Evolutionary conservation across 2,797 vertebrate species (phyloP).

Genomic region (Ciconia nigra): DNA sequence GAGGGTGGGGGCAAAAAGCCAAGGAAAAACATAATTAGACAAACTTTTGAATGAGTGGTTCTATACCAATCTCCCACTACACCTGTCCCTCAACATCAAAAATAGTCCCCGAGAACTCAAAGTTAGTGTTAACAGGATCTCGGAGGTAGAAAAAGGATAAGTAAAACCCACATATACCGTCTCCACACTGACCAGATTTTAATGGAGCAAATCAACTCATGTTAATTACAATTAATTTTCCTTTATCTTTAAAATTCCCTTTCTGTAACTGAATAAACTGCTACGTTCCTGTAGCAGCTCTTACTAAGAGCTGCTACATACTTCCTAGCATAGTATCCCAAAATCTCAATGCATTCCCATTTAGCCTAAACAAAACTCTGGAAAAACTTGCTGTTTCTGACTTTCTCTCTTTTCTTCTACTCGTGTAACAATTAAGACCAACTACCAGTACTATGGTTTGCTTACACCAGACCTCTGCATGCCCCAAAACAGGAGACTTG

Average conservation of each 20-base stretch:
- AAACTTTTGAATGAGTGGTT: not conserved
- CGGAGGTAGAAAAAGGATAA: not conserved
- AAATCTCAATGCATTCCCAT: not conserved
- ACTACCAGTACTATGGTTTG: not conserved
- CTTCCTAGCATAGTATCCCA: not conserved
- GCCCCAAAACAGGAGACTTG: not conserved
- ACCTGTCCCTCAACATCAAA: not conserved
- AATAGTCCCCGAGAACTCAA: not conserved
- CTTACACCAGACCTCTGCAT: not conserved
- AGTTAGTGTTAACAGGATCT: not conserved
- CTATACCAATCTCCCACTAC: not conserved
- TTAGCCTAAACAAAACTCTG: not conserved
- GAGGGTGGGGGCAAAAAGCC: not conserved
- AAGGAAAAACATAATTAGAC: not conserved
- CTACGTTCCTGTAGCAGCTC: not conserved
- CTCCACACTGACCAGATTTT: not conserved
- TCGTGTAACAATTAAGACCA: not conserved
- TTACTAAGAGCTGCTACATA: no score
- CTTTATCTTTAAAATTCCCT: not conserved
- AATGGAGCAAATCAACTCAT: not conserved
- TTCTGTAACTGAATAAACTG: not conserved
- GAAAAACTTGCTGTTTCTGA: not conserved
- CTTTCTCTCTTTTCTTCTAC: not conserved
- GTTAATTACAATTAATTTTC: not conserved
- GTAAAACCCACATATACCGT: not conserved